A percentile compares a stretch with the other conserved stretches of the same genome.
phyloP scores from a whole-genome alignment of 2,888 invertebrate genomes.

The Antheraea assamensis region DNA sequence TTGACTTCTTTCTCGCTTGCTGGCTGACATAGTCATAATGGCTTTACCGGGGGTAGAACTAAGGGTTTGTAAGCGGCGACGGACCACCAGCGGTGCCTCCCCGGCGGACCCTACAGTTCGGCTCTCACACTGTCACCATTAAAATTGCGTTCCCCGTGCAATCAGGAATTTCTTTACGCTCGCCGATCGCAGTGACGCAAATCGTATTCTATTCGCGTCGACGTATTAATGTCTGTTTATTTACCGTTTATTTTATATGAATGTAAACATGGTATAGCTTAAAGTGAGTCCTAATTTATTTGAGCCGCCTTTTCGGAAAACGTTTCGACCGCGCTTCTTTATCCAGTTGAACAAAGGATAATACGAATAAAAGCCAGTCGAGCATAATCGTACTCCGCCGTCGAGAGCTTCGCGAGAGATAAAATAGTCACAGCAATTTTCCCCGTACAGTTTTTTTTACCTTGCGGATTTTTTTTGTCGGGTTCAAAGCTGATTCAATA shows the following conservation, averaged over 20 bases:
- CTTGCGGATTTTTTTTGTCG: slow-evolving; percentile 50
- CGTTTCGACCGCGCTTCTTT: slow-evolving; percentile 62
- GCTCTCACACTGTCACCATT: slow-evolving; percentile 65
- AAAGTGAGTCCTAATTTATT: slow-evolving; percentile 72
- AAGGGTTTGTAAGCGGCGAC: neutral
- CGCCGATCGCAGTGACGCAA: neutral
- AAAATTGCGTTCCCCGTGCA: slow-evolving; percentile 59
- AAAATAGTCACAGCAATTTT: slow-evolving; percentile 70
- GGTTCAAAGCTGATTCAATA: slow-evolving; percentile 69
- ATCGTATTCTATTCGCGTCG: neutral
- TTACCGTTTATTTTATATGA: slow-evolving; percentile 41
- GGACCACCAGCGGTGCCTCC: slow-evolving; percentile 41
- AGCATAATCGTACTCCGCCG: slow-evolving; percentile 68
- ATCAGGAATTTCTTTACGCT: slow-evolving; percentile 36
- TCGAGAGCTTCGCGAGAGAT: slow-evolving; percentile 60
- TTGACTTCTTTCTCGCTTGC: slow-evolving; percentile 74
- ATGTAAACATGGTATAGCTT: slow-evolving; percentile 62
- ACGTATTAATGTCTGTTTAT: slow-evolving; percentile 54
- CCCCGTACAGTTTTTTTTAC: slow-evolving; percentile 58
- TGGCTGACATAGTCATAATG: slow-evolving; percentile 70
- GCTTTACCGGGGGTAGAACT: slow-evolving; percentile 50
- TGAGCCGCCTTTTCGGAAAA: slow-evolving; percentile 65
- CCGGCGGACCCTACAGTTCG: slow-evolving; percentile 50
- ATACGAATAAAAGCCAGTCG: slow-evolving; percentile 72
- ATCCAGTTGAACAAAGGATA: slow-evolving; percentile 74